A percentile compares a stretch with the other conserved stretches of the same genome.
Conservation (phyloP, 2,113 vertebrate species). For the Eubucco bourcierii region DNA sequence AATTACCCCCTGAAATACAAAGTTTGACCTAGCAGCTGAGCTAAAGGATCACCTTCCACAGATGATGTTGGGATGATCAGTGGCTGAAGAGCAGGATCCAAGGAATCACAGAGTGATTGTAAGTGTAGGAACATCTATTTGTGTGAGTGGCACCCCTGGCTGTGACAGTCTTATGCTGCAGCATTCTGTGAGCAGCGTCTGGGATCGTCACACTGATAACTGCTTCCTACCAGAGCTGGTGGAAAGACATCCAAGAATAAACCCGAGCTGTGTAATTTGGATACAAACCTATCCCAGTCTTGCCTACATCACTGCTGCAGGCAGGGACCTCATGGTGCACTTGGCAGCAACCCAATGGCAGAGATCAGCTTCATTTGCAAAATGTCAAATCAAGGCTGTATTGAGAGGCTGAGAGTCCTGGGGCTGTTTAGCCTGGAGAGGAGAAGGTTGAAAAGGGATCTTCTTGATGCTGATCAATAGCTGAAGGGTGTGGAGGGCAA, state of each 20-base stretch:
- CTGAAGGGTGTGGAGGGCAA: too few relatives aligned
- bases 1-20: neutral
- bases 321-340: neutral
- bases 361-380: neutral
- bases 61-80: neutral
- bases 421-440: too few relatives aligned
- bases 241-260: neutral
- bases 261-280: neutral
- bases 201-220: neutral
- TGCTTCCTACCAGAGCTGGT: neutral
- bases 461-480: too few relatives aligned
- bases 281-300: neutral
- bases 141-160: neutral
- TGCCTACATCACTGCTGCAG: neutral
- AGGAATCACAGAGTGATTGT: neutral
- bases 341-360: neutral
- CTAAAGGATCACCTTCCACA: neutral
- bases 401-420: rapidly evolving
- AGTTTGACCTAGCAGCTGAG: neutral
- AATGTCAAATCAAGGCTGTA: neutral
- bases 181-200: neutral
- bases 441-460: too few relatives aligned
- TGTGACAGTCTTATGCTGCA: neutral
- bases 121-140: neutral
- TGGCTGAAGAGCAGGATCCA: neutral